These are phyloP conservation scores for Australoheros scitulus DNA, from an alignment of 2,113 vertebrate genomes.

Conservation along the genomic window DNA sequence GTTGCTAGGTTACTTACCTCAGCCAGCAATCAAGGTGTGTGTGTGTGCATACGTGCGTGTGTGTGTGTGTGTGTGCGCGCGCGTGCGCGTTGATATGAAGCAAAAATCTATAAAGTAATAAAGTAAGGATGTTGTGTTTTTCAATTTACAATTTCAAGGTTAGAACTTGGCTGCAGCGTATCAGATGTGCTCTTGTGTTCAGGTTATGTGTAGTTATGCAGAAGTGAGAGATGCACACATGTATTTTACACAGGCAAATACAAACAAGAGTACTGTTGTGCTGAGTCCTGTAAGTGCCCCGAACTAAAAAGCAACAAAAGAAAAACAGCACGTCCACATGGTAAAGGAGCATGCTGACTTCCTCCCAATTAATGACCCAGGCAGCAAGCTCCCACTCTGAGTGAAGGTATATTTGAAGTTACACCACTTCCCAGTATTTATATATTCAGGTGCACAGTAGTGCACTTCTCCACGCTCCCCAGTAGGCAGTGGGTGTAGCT, in stretches of 20 bases:
- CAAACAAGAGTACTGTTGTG: slow-evolving; percentile 1
- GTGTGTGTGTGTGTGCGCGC: neutral
- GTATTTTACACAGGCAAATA: slow-evolving; percentile 10
- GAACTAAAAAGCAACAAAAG: neutral
- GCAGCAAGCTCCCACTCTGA: neutral
- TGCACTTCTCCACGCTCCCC: neutral
- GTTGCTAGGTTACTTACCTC: slow-evolving; percentile 77
- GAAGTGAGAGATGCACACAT: neutral
- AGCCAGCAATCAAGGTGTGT: slow-evolving; percentile 27
- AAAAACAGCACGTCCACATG: neutral
- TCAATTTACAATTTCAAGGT: neutral
- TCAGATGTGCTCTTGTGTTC: neutral
- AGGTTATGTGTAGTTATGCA: neutral
- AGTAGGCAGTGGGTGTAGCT: slow-evolving; percentile 11
- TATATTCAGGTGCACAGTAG: neutral
- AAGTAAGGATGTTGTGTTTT: slow-evolving; percentile 7
- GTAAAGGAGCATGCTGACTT: slow-evolving; percentile 21
- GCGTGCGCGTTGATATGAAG: neutral
- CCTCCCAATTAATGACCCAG: slow-evolving; percentile 13
- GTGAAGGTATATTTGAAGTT: slow-evolving; percentile 8
- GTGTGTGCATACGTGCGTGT: neutral
- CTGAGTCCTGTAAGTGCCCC: neutral
- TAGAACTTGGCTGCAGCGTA: neutral
- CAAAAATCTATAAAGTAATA: slow-evolving; percentile 6
- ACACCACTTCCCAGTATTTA: neutral